These are phyloP conservation scores for Homarus americanus DNA, from an alignment of 1,140 invertebrate species.

Conservation along the genomic window DNA sequence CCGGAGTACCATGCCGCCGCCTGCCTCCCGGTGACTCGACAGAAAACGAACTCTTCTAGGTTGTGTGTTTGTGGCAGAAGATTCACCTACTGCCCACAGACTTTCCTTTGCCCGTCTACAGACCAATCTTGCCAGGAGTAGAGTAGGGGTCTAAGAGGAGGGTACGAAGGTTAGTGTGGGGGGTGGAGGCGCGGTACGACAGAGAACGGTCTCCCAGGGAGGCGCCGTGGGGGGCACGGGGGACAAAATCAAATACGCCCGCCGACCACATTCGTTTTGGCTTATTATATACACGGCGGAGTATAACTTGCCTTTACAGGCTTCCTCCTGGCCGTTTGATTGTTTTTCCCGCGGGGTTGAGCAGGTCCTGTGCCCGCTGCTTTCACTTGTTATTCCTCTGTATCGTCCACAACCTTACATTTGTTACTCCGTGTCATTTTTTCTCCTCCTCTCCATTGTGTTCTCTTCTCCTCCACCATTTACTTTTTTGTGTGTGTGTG, in stretches of 20 bases:
- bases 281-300: conserved; percentile 31
- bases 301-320: conserved; percentile 6
- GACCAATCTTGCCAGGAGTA: background rate
- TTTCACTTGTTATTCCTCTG: too few relatives aligned
- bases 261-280: conserved; percentile 60
- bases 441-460: too few relatives aligned
- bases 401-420: too few relatives aligned
- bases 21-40: background rate
- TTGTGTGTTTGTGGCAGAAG: background rate
- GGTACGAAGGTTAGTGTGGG: background rate
- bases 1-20: background rate
- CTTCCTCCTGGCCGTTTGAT: background rate
- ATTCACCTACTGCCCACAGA: background rate
- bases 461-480: too few relatives aligned
- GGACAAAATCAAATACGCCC: conserved; percentile 62
- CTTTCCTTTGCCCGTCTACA: background rate
- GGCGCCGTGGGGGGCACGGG: conserved; percentile 28
- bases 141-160: background rate
- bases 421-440: too few relatives aligned
- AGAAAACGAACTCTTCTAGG: conserved; percentile 2
- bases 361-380: too few relatives aligned
- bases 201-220: conserved; percentile 55
- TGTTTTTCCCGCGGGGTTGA: too few relatives aligned
- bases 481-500: too few relatives aligned
- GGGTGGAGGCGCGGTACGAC: background rate